Evolutionary conservation across 2,888 invertebrate species (phyloP).

Genomic region (Hirtodrosophila trivittata): DNA sequence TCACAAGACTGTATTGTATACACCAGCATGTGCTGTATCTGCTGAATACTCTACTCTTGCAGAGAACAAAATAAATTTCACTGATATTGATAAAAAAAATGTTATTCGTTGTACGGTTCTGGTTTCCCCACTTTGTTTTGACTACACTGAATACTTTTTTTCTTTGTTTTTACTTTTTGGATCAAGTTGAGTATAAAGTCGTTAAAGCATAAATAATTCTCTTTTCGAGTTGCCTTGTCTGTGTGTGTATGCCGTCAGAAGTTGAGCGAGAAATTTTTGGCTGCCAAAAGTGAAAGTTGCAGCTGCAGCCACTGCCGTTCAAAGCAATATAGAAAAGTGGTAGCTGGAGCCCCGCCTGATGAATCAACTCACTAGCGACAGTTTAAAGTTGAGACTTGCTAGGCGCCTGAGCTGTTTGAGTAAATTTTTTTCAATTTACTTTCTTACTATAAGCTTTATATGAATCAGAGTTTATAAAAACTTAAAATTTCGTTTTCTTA

Average conservation of each 20-base stretch:
- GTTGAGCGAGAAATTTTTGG: slow-evolving; percentile 78
- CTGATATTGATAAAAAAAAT: slow-evolving; percentile 62
- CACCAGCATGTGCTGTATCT: neutral
- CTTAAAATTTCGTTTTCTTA: slow-evolving; percentile 35
- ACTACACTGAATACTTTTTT: slow-evolving; percentile 24
- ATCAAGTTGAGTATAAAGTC: slow-evolving; percentile 71
- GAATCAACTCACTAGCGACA: slow-evolving; percentile 59
- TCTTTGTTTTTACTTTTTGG: slow-evolving; percentile 36
- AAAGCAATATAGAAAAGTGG: slow-evolving; percentile 72
- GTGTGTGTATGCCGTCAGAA: slow-evolving; percentile 57
- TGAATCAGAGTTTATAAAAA: slow-evolving; percentile 38
- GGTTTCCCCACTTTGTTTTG: slow-evolving; percentile 59
- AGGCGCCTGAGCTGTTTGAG: slow-evolving; percentile 31
- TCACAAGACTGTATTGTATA: neutral
- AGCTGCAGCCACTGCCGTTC: slow-evolving; percentile 66
- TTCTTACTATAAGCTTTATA: slow-evolving; percentile 16
- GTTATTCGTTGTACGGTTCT: slow-evolving; percentile 55
- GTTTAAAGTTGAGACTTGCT: slow-evolving; percentile 57
- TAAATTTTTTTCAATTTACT: slow-evolving; percentile 27
- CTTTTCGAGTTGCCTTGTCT: slow-evolving; percentile 54
- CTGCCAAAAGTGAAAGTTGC: slow-evolving; percentile 80
- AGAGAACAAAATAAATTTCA: slow-evolving; percentile 59
- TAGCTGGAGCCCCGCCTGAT: slow-evolving; percentile 54
- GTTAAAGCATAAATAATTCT: slow-evolving; percentile 76
- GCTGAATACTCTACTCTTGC: too few relatives aligned